phyloP scores from a whole-genome alignment of 2,797 vertebrate species.

The Peromyscus nudipes region DNA sequence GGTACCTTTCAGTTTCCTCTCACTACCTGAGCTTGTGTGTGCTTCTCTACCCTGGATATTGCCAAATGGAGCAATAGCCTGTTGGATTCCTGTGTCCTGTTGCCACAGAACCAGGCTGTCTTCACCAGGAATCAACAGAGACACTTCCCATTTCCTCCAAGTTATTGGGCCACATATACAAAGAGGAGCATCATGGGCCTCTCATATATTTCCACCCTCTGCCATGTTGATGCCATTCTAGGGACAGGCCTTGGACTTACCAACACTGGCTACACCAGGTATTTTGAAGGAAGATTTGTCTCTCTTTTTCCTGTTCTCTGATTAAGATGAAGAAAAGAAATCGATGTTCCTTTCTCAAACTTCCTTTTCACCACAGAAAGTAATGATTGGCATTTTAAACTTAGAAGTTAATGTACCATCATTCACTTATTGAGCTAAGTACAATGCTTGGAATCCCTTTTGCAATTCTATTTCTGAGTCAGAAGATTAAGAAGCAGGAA shows the following conservation, averaged over 20 bases:
- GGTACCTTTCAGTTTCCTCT: conserved; percentile 31
- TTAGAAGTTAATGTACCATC: not conserved
- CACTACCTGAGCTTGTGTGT: not conserved
- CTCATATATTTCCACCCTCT: not conserved
- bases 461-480: not conserved
- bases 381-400: not conserved
- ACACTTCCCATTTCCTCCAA: not conserved
- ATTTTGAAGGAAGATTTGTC: not conserved
- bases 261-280: accelerated
- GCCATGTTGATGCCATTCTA: not conserved
- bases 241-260: not conserved
- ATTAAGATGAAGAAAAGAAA: conserved; percentile 20
- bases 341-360: not conserved
- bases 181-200: not conserved
- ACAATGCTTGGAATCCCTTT: not conserved
- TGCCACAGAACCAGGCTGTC: not conserved
- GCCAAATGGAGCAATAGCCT: not conserved
- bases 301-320: not conserved
- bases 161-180: not conserved
- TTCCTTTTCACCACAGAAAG: not conserved
- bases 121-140: conserved; percentile 2
- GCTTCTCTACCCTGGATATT: not conserved
- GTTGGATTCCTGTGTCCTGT: not conserved
- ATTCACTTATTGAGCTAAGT: not conserved
- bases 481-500: not conserved